Evolutionary conservation across 2,797 vertebrate species (phyloP).

Genomic region (Phoeniculus purpureus): DNA sequence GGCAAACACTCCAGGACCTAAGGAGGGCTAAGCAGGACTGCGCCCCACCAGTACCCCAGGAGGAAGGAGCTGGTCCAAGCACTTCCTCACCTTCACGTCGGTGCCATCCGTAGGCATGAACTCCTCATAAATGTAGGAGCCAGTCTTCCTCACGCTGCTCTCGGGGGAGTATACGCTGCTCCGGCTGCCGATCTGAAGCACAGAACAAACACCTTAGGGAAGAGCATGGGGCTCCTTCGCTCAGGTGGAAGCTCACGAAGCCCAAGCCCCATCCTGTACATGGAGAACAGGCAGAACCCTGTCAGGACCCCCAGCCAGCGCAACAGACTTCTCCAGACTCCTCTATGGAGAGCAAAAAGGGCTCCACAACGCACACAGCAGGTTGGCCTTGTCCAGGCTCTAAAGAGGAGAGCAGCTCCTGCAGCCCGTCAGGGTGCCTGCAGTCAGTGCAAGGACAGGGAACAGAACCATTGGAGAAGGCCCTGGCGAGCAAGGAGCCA

Average conservation of each 20-base stretch:
- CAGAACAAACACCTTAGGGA: background rate
- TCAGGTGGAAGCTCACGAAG: background rate
- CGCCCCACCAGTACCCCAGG: background rate
- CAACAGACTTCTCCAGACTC: background rate
- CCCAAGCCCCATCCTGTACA: background rate
- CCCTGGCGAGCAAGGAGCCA: background rate
- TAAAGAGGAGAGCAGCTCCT: background rate
- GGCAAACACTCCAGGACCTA: background rate
- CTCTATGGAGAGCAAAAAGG: background rate
- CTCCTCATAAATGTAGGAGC: constrained; percentile 99
- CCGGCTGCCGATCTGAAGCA: constrained; percentile 92
- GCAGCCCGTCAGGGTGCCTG: background rate
- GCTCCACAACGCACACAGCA: background rate
- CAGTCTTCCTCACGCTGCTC: constrained; percentile 96
- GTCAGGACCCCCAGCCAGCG: background rate
- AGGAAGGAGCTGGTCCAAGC: background rate
- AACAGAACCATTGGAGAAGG: background rate
- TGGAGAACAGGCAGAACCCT: background rate
- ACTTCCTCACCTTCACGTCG: constrained; percentile 90
- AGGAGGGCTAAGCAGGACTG: background rate
- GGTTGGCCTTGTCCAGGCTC: background rate
- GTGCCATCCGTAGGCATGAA: constrained; percentile 99
- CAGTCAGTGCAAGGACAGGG: background rate
- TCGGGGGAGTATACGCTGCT: constrained; percentile 99
- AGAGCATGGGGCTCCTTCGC: background rate